Conservation (phyloP, 2,113 vertebrate genomes). For the Litocranius walleri region DNA sequence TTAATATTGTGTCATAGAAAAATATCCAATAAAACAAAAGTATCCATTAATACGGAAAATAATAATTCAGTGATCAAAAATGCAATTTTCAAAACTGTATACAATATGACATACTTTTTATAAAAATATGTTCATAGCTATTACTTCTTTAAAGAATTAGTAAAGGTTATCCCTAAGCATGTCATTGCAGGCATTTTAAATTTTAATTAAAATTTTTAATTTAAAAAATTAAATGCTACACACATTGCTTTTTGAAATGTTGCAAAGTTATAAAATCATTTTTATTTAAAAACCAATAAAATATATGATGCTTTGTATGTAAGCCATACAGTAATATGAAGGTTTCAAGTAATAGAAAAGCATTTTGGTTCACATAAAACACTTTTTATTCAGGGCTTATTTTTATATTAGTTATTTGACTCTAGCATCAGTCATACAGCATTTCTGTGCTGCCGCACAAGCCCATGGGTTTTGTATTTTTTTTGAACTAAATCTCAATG, state of each 20-base stretch:
- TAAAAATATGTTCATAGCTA: background rate
- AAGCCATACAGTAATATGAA: background rate
- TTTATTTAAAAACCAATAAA: constrained; percentile 9
- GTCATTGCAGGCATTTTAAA: background rate
- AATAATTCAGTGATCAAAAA: background rate
- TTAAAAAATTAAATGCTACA: background rate
- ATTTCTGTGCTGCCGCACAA: constrained; percentile 6
- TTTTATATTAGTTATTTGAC: constrained; percentile 15
- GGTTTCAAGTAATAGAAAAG: background rate
- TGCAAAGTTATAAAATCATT: background rate
- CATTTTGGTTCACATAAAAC: background rate
- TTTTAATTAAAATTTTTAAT: background rate
- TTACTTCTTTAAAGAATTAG: background rate
- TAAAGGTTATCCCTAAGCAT: background rate
- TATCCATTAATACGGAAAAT: background rate
- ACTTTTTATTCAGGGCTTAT: background rate
- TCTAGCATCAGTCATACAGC: background rate
- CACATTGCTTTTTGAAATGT: background rate
- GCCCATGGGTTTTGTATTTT: background rate
- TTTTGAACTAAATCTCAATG: background rate
- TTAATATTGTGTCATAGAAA: background rate
- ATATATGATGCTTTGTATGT: background rate
- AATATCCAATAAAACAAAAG: background rate
- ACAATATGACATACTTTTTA: background rate
- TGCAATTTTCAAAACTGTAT: background rate